Percentiles rank a stretch among this genome's conserved stretches.
phyloP scores from a whole-genome alignment of 1,140 invertebrate species.

The Helicoverpa armigera region DNA sequence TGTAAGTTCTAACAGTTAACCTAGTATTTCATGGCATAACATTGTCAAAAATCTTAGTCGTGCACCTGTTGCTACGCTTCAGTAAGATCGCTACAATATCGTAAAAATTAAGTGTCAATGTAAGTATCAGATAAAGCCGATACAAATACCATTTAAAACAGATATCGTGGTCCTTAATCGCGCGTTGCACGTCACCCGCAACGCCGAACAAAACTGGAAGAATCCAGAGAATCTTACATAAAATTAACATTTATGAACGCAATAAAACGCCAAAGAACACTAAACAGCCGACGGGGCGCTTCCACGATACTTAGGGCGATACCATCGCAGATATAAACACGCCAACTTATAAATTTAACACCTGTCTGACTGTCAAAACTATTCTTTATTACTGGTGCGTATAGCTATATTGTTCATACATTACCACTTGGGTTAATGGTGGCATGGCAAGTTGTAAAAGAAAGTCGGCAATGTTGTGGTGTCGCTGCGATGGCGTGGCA shows the following conservation, averaged over 20 bases:
- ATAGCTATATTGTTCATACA: constrained; percentile 48
- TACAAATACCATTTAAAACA: constrained; percentile 7
- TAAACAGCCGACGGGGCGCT: constrained; percentile 45
- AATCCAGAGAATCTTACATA: constrained; percentile 52
- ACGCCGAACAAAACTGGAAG: constrained; percentile 30
- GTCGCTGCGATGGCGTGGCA: constrained; percentile 45
- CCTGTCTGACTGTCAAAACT: constrained; percentile 70
- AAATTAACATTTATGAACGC: constrained; percentile 65
- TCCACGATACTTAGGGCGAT: constrained; percentile 60
- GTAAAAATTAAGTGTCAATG: constrained; percentile 3
- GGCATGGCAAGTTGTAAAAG: constrained; percentile 29
- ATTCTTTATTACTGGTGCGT: constrained; percentile 55
- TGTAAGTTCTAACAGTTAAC: too few relatives aligned
- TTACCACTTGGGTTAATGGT: constrained; percentile 52
- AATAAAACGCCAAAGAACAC: constrained; percentile 54
- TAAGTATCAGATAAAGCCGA: constrained; percentile 26
- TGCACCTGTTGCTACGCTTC: not conserved
- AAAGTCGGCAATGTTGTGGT: constrained; percentile 51
- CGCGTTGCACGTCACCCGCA: not conserved
- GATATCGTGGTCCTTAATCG: constrained; percentile 18
- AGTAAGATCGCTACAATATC: not conserved
- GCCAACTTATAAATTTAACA: constrained; percentile 70
- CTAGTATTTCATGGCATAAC: not conserved
- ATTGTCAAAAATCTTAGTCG: not conserved
- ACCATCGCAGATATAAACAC: constrained; percentile 63